Evolutionary conservation across 2,888 invertebrate species (phyloP), one percentile per base, ranked within the genome.

Genomic region (Leptinotarsa rubiginosa): DNA sequence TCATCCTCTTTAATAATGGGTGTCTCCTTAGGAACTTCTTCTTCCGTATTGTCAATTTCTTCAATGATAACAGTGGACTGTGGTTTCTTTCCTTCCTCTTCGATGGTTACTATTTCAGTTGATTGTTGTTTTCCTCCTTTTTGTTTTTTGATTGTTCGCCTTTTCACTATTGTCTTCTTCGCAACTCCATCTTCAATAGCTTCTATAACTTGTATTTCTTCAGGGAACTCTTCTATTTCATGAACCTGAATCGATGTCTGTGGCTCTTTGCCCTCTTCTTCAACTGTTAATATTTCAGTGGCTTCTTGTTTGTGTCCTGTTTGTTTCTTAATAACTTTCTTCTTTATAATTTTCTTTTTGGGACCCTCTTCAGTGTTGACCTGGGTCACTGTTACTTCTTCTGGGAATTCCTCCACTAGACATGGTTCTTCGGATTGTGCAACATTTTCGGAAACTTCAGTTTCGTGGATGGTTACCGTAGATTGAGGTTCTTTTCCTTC

Each of bases 81-180:
- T 31, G 86, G 87, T 75, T 82, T 78, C 80, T 86, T 85, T 49
- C 85, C 84, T 70, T 87, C 88, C 81, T 88, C 85, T 79, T 87
- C 87, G 85, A 88, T 7, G 87, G 83, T 13, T 83, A 86, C 78
- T 87, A 86, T 18, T 87, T 88, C 31, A 82, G 87, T 70, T 65
- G 74, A 41, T 72, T 80, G 84, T 64, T 87, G 56, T 70, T 72
- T 75, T 5, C 52, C 75, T 3, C 86, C 87, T 25, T 84, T 84
- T 47, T 68, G 73, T 70, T 83, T 85, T 74, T 81, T 84, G 2
- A 83, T 80, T 1, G 84, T 77, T 18, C 86, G 87, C 70, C 88
- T 88, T 73, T 87, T 88, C 1, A 89, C 85, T 68, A 87, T 87
- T 10, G 87, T 86, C 65, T 78, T 81, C 66, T 74, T 79, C 13